These are phyloP conservation scores for Eilema griseolum DNA, from an alignment of 2,888 invertebrate species.

Conservation along the genomic window DNA sequence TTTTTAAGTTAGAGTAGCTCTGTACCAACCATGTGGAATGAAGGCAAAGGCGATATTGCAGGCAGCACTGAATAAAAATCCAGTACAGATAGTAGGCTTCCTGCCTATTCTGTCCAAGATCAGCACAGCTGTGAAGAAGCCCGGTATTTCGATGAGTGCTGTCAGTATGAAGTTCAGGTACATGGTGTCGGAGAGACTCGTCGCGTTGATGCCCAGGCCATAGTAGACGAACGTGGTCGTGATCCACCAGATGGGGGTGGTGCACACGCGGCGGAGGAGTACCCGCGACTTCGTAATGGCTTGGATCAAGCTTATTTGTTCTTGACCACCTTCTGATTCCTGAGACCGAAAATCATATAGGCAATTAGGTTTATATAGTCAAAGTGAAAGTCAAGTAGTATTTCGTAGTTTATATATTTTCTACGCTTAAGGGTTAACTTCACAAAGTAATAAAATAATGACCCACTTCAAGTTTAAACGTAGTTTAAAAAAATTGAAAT, in stretches of 20 bases:
- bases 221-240: slow-evolving; percentile 93
- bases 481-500: too few species aligned
- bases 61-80: slow-evolving; percentile 87
- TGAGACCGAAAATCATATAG: slow-evolving; percentile 8
- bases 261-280: slow-evolving; percentile 86
- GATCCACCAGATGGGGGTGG: slow-evolving; percentile 92
- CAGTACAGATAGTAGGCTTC: slow-evolving; percentile 86
- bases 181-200: slow-evolving; percentile 90
- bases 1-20: too few species aligned
- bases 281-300: slow-evolving; percentile 81
- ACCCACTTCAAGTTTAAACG: not conserved
- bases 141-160: slow-evolving; percentile 90
- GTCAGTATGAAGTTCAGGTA: slow-evolving; percentile 91
- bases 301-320: slow-evolving; percentile 54
- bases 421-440: too few species aligned
- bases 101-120: slow-evolving; percentile 89
- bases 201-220: slow-evolving; percentile 92
- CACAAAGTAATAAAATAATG: too few species aligned
- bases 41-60: slow-evolving; percentile 77
- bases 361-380: too few species aligned
- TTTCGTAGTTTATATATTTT: too few species aligned
- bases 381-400: too few species aligned
- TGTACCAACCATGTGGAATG: slow-evolving; percentile 58
- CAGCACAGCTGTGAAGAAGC: slow-evolving; percentile 88
- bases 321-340: slow-evolving; percentile 34